A percentile compares a stretch with the other conserved stretches of the same genome.
phyloP scores from a whole-genome alignment of 2,113 vertebrate genomes.

The Ailurus styani region DNA sequence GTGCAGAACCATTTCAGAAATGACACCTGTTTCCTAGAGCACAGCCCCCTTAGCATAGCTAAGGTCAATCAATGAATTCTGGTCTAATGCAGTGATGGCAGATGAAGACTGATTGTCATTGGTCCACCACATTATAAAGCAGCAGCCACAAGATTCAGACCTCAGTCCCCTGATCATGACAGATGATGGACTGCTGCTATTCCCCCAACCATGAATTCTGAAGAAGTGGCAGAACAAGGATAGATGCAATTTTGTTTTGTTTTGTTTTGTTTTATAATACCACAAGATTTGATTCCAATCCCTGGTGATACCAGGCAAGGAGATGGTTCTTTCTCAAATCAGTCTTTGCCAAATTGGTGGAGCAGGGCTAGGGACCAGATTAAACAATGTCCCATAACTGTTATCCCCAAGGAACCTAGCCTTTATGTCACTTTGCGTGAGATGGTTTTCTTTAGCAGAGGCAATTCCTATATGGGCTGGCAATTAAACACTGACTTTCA shows the following conservation, averaged over 20 bases:
- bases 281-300: not conserved
- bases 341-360: not conserved
- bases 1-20: not conserved
- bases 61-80: not conserved
- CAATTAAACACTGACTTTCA: not conserved
- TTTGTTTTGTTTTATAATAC: not conserved
- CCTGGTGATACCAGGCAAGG: not conserved
- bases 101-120: not conserved
- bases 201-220: not conserved
- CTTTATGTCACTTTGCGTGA: not conserved
- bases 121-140: not conserved
- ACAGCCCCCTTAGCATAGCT: not conserved
- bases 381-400: not conserved
- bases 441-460: not conserved
- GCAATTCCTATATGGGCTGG: not conserved
- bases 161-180: not conserved
- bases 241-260: not conserved
- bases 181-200: not conserved
- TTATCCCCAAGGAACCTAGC: not conserved
- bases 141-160: not conserved
- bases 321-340: not conserved
- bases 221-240: not conserved
- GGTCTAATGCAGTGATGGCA: not conserved
- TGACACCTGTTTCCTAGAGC: not conserved
- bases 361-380: not conserved